Base-by-base conservation (phyloP, 2,797 vertebrate genomes). In the Allochrocebus solatus region DNA sequence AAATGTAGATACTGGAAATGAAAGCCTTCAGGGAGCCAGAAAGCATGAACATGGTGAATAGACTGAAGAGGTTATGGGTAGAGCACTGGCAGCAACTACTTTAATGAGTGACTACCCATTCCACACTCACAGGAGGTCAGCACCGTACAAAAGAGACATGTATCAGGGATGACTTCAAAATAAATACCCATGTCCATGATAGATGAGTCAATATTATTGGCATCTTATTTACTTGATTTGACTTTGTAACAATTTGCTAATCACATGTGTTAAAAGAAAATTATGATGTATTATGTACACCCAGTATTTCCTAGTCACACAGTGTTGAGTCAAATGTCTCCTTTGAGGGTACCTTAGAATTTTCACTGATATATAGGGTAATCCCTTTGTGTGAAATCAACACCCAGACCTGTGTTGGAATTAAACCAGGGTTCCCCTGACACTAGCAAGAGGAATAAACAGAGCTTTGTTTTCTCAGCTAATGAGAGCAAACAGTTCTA, bases 331-430 rank as follows among this genome's bases (percentile, higher is more conserved):
- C 97, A 97, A 41, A 95, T 83, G 88, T 75, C 55, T 96, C 95
- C 93, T 97, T 41, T 46, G 96, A 94, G 95, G 75, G 78, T 96
- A 50, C 61, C 50, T 97, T 93, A 96, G 83, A 97, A 97, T 93
- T 95, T 97, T 93, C 96, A 97, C 75, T 93, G 79, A 61, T 9
- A 9, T 74, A 70, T 67, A 76, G 95, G n/a, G 43, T 91, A 97
- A 98, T 97, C 82, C 96, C 96, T 95, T 96, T 93, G 94, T 91
- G 96, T 93, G 91, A 98, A 98, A 96, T 95, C 96, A 98, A 97
- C 92, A 95, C 89, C 75, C 76, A 96, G 91, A 89, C 91, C 53
- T 95, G 91, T 96, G 92, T 50, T 97, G 98, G 98, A 97, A 98
- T 98, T 95, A 97, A 97, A 96, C 94, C 70, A 89, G 82, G 6